Evolutionary conservation across 2,113 vertebrate genomes (phyloP).

Genomic region (Zosterops japonicus): DNA sequence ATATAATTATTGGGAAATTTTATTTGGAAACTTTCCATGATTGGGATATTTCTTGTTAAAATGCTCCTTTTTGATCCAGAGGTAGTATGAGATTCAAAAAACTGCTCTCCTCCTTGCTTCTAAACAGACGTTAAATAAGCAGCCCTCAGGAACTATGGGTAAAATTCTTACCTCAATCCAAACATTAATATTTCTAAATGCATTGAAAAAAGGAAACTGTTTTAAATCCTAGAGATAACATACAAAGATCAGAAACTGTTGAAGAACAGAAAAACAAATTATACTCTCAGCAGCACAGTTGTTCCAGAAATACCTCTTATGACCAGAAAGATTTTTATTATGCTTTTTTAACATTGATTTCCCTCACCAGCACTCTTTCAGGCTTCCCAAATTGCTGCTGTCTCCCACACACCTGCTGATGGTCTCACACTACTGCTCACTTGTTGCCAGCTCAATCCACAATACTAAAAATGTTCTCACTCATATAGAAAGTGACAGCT

Average conservation of each 20-base stretch:
- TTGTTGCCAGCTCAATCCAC: background rate
- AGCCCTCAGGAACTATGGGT: background rate
- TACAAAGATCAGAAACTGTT: background rate
- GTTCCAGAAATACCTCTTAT: background rate
- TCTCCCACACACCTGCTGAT: conserved; percentile 19
- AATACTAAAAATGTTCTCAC: conserved; percentile 19
- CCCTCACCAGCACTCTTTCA: background rate
- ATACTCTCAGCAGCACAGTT: background rate
- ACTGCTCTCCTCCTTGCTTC: background rate
- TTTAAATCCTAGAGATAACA: background rate
- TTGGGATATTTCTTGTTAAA: background rate
- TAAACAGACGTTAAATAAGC: background rate
- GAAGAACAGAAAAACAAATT: background rate
- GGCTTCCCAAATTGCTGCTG: background rate
- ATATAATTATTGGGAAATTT: background rate
- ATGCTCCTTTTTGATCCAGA: background rate
- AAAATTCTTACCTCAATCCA: background rate
- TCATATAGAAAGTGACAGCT: background rate
- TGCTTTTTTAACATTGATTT: background rate
- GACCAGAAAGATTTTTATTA: background rate
- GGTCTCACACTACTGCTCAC: conserved; percentile 33
- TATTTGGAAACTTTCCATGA: background rate
- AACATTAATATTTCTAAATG: background rate
- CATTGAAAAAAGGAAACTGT: background rate
- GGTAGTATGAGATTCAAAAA: background rate